A percentile compares a stretch with the other conserved stretches of the same genome.
phyloP scores from a whole-genome alignment of 1,140 invertebrate genomes.

The Zaprionus africanus region DNA sequence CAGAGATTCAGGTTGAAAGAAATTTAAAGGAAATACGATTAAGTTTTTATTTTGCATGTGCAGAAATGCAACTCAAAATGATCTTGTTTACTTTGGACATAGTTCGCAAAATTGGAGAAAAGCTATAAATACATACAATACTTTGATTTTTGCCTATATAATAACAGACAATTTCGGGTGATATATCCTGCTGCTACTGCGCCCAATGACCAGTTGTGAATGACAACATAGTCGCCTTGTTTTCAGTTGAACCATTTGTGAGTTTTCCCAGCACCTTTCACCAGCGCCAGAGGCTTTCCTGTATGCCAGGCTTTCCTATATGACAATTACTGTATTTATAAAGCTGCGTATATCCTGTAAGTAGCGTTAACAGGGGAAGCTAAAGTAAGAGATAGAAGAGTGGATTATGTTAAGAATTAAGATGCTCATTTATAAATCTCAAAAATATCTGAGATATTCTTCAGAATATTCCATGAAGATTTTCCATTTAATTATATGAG shows the following conservation, averaged over 20 bases:
- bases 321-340: background rate
- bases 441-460: background rate
- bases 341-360: conserved; percentile 9
- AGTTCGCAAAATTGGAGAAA: background rate
- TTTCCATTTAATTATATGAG: background rate
- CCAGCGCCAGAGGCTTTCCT: conserved; percentile 1
- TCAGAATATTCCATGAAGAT: background rate
- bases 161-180: background rate
- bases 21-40: too few relatives aligned
- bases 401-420: background rate
- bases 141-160: background rate
- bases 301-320: background rate
- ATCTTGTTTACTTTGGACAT: too few relatives aligned
- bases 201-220: conserved; percentile 13
- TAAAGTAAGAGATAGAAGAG: background rate
- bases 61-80: too few relatives aligned
- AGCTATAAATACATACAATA: too few relatives aligned
- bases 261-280: conserved; percentile 8
- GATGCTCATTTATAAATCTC: background rate
- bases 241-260: background rate
- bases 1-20: too few relatives aligned
- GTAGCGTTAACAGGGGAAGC: background rate
- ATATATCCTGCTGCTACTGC: conserved; percentile 4
- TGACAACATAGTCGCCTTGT: conserved; percentile 1
- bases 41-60: too few relatives aligned